Evolutionary conservation across 1,140 invertebrate genomes (phyloP), one percentile per base, ranked within the genome.

Genomic region (Papilio dardanus): DNA sequence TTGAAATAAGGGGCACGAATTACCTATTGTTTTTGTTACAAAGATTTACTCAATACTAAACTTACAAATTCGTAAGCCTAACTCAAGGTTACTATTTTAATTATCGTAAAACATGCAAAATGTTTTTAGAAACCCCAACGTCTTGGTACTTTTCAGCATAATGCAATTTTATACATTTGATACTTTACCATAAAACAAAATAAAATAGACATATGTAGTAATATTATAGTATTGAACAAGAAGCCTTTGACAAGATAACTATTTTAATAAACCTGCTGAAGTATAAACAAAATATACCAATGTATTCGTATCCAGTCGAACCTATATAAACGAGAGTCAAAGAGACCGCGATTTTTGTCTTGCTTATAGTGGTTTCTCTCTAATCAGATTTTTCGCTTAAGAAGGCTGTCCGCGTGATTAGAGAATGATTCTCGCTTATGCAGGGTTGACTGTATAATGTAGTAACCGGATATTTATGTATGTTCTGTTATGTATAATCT

Each of bases 381-480:
- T n/a, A n/a, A n/a, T n/a, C n/a, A n/a, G n/a, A n/a, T n/a, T n/a
- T n/a, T n/a, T n/a, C n/a, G n/a, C n/a, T n/a, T n/a, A n/a, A n/a
- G n/a, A n/a, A n/a, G n/a, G n/a, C n/a, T n/a, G n/a, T n/a, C n/a
- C n/a, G n/a, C n/a, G n/a, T n/a, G n/a, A n/a, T n/a, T n/a, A n/a
- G n/a, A n/a, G n/a, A n/a, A n/a, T n/a, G n/a, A n/a, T n/a, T n/a
- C n/a, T n/a, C n/a, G n/a, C n/a, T n/a, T n/a, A n/a, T n/a, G n/a
- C n/a, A 35, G 33, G 8, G 12, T 7, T 37, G 12, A 12, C 16
- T 19, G 19, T 7, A 28, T 30, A 62, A 28, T 12, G 16, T 30
- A 28, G 54, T 58, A 58, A 58, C 24, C 50, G 50, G 50, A 24
- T 28, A 58, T 62, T 28, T 46, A 19, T 46, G 42, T 46, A 62